phyloP scores from a whole-genome alignment of 2,888 invertebrate genomes.

The Trisateles emortualis region DNA sequence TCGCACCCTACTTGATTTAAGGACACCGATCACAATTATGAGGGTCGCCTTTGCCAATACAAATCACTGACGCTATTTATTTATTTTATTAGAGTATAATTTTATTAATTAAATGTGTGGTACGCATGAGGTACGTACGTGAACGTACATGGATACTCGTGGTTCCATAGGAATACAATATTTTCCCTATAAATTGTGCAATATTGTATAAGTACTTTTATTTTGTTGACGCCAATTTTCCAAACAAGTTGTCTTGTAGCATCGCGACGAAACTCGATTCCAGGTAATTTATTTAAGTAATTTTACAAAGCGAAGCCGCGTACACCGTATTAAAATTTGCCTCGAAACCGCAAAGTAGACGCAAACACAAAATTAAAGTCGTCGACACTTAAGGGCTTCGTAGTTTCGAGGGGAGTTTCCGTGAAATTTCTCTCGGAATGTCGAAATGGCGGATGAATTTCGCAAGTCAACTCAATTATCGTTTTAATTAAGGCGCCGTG shows the following conservation, averaged over 20 bases:
- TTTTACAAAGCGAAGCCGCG: slow-evolving; percentile 77
- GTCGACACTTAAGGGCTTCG: slow-evolving; percentile 84
- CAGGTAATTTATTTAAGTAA: slow-evolving; percentile 82
- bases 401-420: slow-evolving; percentile 82
- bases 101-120: neutral
- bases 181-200: slow-evolving; percentile 16
- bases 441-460: slow-evolving; percentile 86
- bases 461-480: slow-evolving; percentile 87
- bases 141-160: too few relatives aligned
- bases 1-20: slow-evolving; percentile 53
- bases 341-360: slow-evolving; percentile 83
- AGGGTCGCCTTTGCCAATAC: slow-evolving; percentile 71
- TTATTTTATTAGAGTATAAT: slow-evolving; percentile 48
- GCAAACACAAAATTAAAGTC: slow-evolving; percentile 86
- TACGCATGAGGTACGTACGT: neutral
- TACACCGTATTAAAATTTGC: slow-evolving; percentile 83
- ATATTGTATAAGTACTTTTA: slow-evolving; percentile 38
- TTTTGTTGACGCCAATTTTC: slow-evolving; percentile 63
- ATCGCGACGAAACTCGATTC: slow-evolving; percentile 72
- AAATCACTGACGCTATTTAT: slow-evolving; percentile 47
- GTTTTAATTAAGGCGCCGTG: slow-evolving; percentile 86
- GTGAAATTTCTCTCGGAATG: slow-evolving; percentile 84
- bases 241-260: slow-evolving; percentile 62
- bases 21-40: slow-evolving; percentile 73
- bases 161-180: slow-evolving; percentile 1